Base-by-base conservation (phyloP, 35 echinoderm and acorn worm genomes). In the Apostichopus japonicus region DNA sequence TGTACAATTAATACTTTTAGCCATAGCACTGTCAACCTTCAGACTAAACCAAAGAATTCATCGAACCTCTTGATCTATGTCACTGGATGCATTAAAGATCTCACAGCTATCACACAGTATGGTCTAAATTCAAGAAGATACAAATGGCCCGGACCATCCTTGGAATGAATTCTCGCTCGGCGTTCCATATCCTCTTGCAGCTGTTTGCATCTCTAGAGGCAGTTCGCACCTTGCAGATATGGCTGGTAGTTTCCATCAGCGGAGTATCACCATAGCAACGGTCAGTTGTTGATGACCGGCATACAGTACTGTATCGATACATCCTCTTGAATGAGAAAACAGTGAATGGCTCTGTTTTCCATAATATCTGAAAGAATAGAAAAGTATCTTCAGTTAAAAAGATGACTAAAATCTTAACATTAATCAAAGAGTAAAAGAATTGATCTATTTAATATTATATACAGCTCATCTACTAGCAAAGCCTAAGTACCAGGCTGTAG, bases 271-370 rank as follows among this genome's bases (percentile, higher is more conserved):
- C 71, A 75, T 19, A n/a, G 71, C 17, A 51, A 87, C 24, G 11
- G 2, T 98, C 93, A 98, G n/a, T 90, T 87, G 44, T 92, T 86
- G 80, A 99, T 89, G 54, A 99, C 84, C 2, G 97, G 97, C 92
- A 99, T 99, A 61, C 86, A 95, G 72, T 96, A 99, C 93, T 99
- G 97, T 54, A 99, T 93, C 0, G 97, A 95, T 59, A 99, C 73
- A 72, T 99, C 97, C 55, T 99, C 97, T 92, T 99, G 97, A 11
- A 99, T 79, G 21, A 99, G 92, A 55, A 96, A 96, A 88, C 94
- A 99, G 61, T 99, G 97, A 53, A 99, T 94, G 16, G 94, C 73
- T 65, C 92, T 78, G 83, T 99, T 96, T 77, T 99, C 87, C 6
- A 95, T 93, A 56, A 99, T 99, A 95, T 96, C 97, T 99, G 94